phyloP scores from a whole-genome alignment of 2,113 vertebrate genomes.

The Macrotis lagotis region DNA sequence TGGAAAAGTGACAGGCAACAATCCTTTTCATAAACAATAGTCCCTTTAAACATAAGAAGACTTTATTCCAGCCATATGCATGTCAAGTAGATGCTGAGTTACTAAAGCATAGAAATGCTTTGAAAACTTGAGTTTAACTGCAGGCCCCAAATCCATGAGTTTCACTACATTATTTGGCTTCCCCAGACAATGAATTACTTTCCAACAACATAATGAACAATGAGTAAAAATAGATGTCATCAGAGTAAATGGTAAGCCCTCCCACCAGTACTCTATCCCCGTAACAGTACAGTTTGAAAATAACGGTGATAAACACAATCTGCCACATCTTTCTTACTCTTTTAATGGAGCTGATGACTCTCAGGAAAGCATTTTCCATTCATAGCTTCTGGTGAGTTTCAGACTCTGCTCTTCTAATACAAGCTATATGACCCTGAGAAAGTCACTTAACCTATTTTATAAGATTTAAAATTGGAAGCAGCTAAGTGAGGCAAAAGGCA shows the following conservation, averaged over 20 bases:
- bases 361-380: conserved; percentile 52
- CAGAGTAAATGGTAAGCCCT: conserved; percentile 61
- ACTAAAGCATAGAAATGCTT: conserved; percentile 27
- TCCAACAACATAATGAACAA: conserved; percentile 48
- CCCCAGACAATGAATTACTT: conserved; percentile 46
- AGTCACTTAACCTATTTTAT: conserved; percentile 14
- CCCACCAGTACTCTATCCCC: conserved; percentile 26
- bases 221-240: conserved; percentile 41
- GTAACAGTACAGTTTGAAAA: conserved; percentile 63
- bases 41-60: not conserved
- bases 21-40: not conserved
- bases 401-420: not conserved
- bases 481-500: not conserved
- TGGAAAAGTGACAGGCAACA: not conserved
- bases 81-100: not conserved
- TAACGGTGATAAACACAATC: conserved; percentile 57
- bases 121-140: conserved; percentile 44
- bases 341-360: conserved; percentile 30
- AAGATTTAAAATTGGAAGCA: not conserved
- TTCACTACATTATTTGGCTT: conserved; percentile 54
- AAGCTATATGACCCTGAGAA: not conserved
- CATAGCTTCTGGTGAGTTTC: not conserved
- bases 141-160: conserved; percentile 9
- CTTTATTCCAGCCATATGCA: not conserved
- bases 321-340: conserved; percentile 58